Conservation (phyloP, 2,888 invertebrate genomes). For the Drosophila putrida region DNA sequence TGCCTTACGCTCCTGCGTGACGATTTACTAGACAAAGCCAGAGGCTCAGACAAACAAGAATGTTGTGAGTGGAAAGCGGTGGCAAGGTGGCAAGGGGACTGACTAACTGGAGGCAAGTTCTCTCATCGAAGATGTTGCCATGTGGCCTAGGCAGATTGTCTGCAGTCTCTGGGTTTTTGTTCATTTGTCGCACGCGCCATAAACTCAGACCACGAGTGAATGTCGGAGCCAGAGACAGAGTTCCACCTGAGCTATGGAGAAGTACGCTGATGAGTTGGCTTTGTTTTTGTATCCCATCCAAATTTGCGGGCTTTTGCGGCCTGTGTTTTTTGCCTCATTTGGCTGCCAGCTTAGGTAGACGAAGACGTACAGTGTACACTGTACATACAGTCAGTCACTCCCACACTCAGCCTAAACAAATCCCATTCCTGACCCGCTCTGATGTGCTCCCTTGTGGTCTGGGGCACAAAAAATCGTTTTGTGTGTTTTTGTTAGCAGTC, state of each 20-base stretch:
- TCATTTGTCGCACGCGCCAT: constrained; percentile 76
- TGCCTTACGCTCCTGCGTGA: constrained; percentile 56
- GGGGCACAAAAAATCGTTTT: constrained; percentile 60
- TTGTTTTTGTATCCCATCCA: constrained; percentile 50
- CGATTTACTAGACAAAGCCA: constrained; percentile 70
- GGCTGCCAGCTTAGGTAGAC: constrained; percentile 67
- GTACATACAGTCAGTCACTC: constrained; percentile 5
- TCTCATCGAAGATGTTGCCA: constrained; percentile 47
- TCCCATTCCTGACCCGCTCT: constrained; percentile 22
- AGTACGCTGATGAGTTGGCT: constrained; percentile 56
- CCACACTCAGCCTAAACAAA: constrained; percentile 24
- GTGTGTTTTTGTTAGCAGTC: constrained; percentile 76
- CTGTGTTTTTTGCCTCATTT: constrained; percentile 64
- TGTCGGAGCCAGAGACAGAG: neutral
- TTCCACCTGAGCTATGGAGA: constrained; percentile 40
- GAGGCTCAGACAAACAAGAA: constrained; percentile 68
- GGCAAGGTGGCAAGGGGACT: neutral
- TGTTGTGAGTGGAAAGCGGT: constrained; percentile 3
- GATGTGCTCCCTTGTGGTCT: constrained; percentile 48
- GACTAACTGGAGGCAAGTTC: too few relatives aligned
- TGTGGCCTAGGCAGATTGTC: constrained; percentile 49
- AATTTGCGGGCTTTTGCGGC: constrained; percentile 52
- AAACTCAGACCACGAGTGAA: constrained; percentile 40
- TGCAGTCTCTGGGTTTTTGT: constrained; percentile 58
- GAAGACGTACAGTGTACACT: neutral